Conservation (phyloP, 2,888 invertebrate species). For the Magallana nippona region DNA sequence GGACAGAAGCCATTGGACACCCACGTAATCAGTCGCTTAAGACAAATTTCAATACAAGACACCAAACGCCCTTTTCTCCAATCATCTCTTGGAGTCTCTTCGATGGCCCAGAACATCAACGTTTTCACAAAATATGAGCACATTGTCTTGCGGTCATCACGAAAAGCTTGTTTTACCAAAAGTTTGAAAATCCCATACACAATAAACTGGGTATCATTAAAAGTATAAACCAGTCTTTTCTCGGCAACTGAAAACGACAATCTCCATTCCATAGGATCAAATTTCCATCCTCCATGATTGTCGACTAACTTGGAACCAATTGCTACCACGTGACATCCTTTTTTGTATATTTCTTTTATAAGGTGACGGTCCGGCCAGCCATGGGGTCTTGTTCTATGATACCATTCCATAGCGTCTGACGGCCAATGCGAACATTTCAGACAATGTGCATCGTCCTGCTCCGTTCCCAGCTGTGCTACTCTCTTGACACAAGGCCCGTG, state of each 20-base stretch:
- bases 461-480: not conserved
- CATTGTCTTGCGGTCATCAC: conserved; percentile 33
- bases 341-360: conserved; percentile 20
- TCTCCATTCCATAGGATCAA: conserved; percentile 47
- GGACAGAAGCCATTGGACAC: conserved; percentile 38
- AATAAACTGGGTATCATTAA: conserved; percentile 47
- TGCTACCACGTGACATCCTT: conserved; percentile 46
- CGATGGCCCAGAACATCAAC: conserved; percentile 46
- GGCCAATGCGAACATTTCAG: conserved; percentile 22
- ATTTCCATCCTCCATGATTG: not conserved
- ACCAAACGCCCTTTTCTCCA: conserved; percentile 44
- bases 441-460: conserved; percentile 31
- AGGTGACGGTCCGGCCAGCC: conserved; percentile 33
- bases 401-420: conserved; percentile 23
- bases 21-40: conserved; percentile 38
- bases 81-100: conserved; percentile 30
- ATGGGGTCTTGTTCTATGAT: conserved; percentile 4
- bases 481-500: conserved; percentile 31
- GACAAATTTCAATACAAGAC: conserved; percentile 45
- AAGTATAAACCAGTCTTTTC: conserved; percentile 39
- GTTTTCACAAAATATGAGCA: conserved; percentile 53
- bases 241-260: conserved; percentile 48
- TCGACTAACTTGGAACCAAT: conserved; percentile 36
- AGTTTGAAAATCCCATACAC: conserved; percentile 48
- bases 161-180: conserved; percentile 41